Evolutionary conservation across 2,113 vertebrate species (phyloP).

Genomic region (Rhodinocichla rosea): DNA sequence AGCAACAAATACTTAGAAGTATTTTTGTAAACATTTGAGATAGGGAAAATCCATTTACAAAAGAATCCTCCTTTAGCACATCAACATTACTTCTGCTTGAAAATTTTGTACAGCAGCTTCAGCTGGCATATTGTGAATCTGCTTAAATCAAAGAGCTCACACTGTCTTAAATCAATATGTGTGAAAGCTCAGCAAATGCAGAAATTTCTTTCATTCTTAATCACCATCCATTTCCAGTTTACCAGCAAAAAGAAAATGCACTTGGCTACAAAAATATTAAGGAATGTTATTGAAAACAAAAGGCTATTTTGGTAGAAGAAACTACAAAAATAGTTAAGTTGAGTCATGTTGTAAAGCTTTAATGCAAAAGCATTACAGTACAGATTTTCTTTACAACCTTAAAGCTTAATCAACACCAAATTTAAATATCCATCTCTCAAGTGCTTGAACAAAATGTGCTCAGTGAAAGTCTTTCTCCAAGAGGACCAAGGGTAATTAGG

Average conservation of each 20-base stretch:
- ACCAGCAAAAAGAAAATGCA: slow-evolving; percentile 73
- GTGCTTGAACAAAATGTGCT: slow-evolving; percentile 66
- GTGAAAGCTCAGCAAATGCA: slow-evolving; percentile 60
- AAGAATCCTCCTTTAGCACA: slow-evolving; percentile 43
- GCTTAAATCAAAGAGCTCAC: slow-evolving; percentile 53
- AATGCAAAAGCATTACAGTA: slow-evolving; percentile 79
- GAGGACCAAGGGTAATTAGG: slow-evolving; percentile 56
- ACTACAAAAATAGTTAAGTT: slow-evolving; percentile 96
- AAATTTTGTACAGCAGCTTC: slow-evolving; percentile 36
- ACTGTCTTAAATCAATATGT: background rate
- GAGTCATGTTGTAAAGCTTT: slow-evolving; percentile 83
- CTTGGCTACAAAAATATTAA: slow-evolving; percentile 79
- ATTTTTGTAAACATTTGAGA: slow-evolving; percentile 77
- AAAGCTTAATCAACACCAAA: slow-evolving; percentile 78
- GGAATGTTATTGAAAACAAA: slow-evolving; percentile 85
- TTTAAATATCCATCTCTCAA: slow-evolving; percentile 75
- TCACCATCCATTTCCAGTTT: slow-evolving; percentile 68
- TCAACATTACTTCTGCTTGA: slow-evolving; percentile 54
- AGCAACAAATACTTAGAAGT: slow-evolving; percentile 75
- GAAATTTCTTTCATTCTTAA: slow-evolving; percentile 46
- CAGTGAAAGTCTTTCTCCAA: slow-evolving; percentile 58
- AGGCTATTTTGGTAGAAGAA: slow-evolving; percentile 86
- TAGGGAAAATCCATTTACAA: slow-evolving; percentile 59
- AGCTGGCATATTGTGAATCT: slow-evolving; percentile 10
- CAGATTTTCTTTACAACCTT: slow-evolving; percentile 76